Evolutionary conservation across 2,113 vertebrate genomes (phyloP), one percentile per base, ranked within the genome.

Genomic region (Synodontis membranacea): DNA sequence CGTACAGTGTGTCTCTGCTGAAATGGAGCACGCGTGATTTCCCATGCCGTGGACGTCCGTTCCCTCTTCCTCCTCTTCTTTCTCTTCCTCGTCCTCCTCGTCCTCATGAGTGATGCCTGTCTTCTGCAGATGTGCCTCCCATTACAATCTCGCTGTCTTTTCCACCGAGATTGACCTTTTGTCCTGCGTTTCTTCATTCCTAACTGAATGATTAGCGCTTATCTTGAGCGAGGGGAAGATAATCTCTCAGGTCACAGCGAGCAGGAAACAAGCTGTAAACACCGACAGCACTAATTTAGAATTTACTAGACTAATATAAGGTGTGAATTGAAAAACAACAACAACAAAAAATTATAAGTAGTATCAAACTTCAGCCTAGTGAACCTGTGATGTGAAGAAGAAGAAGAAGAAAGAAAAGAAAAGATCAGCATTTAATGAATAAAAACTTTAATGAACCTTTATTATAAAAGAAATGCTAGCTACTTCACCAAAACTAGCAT

Each of bases 181-280:
- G 60, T 68, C 64, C 78, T 70, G 28, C 9, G 2, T 25, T 34
- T 66, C n/a, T 48, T 50, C 60, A 80, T 56, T 70, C 37, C 78
- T 81, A 81, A 72, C 78, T 62, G 11, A n/a, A 58, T 80, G 62
- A 81, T 81, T 81, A 81, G 39, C n/a, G 9, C 85, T 50, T 34
- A 70, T 81, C 64, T 81, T 2, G 25, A 58, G 62, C 42, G 62
- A 44, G 28, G 39, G 21, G 58, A 82, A 44, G 39, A 72, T 81
- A 72, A 81, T 86, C 64, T 62, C 39, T 74, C 37, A 12, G 68
- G 83, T 80, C 84, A 58, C 37, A 72, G 48, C 50, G 28, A 75
- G 84, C 54, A 46, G 72, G 72, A 42, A 66, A 52, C 62, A 12
- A 46, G 68, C 85, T n/a, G 19, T 58, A 79, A 70, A 52, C 76